Evolutionary conservation across 2,797 vertebrate species (phyloP).

Genomic region (Champsocephalus gunnari): DNA sequence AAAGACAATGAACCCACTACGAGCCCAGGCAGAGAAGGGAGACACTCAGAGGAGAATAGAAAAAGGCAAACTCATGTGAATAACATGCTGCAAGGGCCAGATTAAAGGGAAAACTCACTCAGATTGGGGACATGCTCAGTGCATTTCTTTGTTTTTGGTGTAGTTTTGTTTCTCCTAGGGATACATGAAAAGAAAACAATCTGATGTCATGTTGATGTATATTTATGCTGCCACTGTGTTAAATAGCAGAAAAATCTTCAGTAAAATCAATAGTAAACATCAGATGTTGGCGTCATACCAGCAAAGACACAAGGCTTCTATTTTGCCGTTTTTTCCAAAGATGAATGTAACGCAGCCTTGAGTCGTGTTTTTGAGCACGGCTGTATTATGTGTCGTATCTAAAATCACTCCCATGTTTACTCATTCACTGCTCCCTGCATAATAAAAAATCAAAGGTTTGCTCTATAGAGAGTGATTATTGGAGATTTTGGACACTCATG

Average conservation of each 20-base stretch:
- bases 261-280: no score
- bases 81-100: not conserved
- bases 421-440: not conserved
- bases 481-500: not conserved
- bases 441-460: not conserved
- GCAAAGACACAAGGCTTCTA: not conserved
- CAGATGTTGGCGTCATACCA: not conserved
- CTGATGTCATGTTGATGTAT: no score
- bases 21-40: constrained; percentile 3
- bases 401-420: constrained; percentile 11
- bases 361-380: not conserved
- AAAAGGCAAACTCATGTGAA: not conserved
- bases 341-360: constrained; percentile 6
- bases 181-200: no score
- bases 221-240: no score
- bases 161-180: not conserved
- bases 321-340: not conserved
- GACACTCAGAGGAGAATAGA: not conserved
- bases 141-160: not conserved
- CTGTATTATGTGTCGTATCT: not conserved
- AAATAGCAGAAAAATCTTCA: no score
- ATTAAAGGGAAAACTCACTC: constrained; percentile 10
- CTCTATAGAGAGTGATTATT: not conserved
- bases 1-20: constrained; percentile 45
- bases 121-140: not conserved